phyloP scores from a whole-genome alignment of 2,797 vertebrate genomes.

The Melanotaenia trifasciata region DNA sequence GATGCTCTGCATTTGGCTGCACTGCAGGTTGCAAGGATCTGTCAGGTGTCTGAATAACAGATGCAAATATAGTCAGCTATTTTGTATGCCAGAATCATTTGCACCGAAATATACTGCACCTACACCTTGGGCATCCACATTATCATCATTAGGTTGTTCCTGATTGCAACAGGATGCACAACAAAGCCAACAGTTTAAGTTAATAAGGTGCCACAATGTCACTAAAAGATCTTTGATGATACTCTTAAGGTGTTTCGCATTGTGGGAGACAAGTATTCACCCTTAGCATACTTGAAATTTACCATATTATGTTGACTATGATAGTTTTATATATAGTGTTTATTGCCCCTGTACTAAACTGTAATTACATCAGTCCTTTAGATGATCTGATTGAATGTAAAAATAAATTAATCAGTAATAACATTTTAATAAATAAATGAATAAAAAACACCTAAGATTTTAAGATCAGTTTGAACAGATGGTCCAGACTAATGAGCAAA shows the following conservation, averaged over 20 bases:
- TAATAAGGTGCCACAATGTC: constrained; percentile 30
- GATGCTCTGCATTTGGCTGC: constrained; percentile 53
- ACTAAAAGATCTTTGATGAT: constrained; percentile 36
- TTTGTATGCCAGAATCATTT: constrained; percentile 57
- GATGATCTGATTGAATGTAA: neutral
- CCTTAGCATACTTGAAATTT: no score
- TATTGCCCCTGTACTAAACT: neutral
- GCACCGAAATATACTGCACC: constrained; percentile 40
- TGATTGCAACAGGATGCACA: constrained; percentile 45
- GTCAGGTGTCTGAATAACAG: constrained; percentile 69
- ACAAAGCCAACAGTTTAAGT: constrained; percentile 48
- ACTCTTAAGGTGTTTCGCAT: neutral
- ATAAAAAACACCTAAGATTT: neutral
- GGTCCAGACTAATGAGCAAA: neutral
- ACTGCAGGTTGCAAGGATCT: constrained; percentile 53
- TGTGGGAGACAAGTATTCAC: neutral
- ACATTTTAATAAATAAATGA: neutral
- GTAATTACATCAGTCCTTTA: neutral
- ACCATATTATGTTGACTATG: neutral
- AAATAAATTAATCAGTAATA: neutral
- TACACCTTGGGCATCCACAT: constrained; percentile 43
- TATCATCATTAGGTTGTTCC: constrained; percentile 50
- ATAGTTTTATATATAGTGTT: neutral
- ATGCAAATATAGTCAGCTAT: constrained; percentile 64
- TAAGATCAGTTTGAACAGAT: neutral